Conservation (phyloP, 2,113 vertebrate genomes). For the Morone saxatilis region DNA sequence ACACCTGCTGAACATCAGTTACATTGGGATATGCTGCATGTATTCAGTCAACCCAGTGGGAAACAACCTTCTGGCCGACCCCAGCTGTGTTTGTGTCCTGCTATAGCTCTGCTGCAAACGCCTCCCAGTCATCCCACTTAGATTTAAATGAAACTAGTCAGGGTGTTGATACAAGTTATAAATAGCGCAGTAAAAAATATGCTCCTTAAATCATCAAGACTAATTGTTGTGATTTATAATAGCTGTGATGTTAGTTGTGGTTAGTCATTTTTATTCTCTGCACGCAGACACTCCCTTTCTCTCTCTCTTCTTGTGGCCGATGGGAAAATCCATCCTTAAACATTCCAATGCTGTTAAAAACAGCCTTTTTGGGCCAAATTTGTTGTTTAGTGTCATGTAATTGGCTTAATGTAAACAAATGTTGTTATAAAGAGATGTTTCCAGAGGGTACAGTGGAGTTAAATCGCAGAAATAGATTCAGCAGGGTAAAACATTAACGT, state of each 20-base stretch:
- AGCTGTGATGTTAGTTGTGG: neutral
- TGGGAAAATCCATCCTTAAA: neutral
- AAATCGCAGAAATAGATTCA: neutral
- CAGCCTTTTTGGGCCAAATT: neutral
- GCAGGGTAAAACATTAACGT: neutral
- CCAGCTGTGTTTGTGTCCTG: neutral
- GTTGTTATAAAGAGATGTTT: neutral
- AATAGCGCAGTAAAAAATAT: conserved; percentile 10
- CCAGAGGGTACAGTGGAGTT: too few relatives aligned
- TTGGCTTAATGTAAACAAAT: neutral
- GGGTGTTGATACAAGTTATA: conserved; percentile 7
- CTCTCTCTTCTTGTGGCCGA: neutral
- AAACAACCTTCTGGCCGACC: neutral
- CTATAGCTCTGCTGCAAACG: neutral
- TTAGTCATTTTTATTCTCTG: neutral
- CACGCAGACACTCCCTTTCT: neutral
- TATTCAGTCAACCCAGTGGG: neutral
- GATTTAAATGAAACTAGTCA: conserved; percentile 9
- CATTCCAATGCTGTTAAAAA: neutral
- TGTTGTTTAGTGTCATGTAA: neutral
- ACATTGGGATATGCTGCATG: neutral
- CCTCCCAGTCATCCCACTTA: neutral
- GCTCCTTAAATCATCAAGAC: neutral
- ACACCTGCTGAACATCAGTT: neutral
- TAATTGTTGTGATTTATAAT: conserved; percentile 20